A percentile compares a stretch with the other conserved stretches of the same genome.
phyloP scores from a whole-genome alignment of 2,113 vertebrate genomes.

The Motacilla alba region DNA sequence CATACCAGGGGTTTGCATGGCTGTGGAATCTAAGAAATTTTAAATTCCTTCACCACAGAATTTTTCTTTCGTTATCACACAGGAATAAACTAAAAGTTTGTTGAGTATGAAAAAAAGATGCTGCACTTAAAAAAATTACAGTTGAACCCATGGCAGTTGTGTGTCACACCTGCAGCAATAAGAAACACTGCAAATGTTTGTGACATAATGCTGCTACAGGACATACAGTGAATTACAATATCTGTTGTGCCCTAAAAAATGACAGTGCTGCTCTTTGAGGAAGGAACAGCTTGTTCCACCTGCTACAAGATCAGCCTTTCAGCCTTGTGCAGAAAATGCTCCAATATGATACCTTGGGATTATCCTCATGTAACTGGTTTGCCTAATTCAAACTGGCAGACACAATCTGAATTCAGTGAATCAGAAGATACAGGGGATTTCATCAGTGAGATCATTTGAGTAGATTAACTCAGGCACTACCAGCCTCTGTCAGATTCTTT shows the following conservation, averaged over 20 bases:
- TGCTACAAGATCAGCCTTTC: neutral
- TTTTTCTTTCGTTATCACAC: neutral
- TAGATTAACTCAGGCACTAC: neutral
- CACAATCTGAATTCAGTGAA: conserved; percentile 3
- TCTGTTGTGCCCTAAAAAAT: neutral
- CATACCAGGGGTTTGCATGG: neutral
- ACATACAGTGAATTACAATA: neutral
- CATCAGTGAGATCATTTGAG: neutral
- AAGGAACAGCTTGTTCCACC: conserved; percentile 39
- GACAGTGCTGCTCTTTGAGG: neutral
- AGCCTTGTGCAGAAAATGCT: neutral
- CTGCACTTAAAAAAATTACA: neutral
- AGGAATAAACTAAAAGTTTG: neutral
- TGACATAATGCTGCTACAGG: neutral
- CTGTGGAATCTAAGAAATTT: neutral
- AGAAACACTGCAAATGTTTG: neutral
- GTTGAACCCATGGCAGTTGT: neutral
- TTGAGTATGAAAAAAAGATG: neutral
- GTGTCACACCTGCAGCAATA: neutral
- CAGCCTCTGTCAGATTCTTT: neutral
- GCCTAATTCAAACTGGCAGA: neutral
- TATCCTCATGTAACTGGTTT: neutral
- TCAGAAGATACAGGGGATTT: neutral
- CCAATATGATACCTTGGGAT: neutral
- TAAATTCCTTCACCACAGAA: neutral